Evolutionary conservation across 2,113 vertebrate species (phyloP), one percentile per base, ranked within the genome.

Genomic region (Turdus rufiventris): DNA sequence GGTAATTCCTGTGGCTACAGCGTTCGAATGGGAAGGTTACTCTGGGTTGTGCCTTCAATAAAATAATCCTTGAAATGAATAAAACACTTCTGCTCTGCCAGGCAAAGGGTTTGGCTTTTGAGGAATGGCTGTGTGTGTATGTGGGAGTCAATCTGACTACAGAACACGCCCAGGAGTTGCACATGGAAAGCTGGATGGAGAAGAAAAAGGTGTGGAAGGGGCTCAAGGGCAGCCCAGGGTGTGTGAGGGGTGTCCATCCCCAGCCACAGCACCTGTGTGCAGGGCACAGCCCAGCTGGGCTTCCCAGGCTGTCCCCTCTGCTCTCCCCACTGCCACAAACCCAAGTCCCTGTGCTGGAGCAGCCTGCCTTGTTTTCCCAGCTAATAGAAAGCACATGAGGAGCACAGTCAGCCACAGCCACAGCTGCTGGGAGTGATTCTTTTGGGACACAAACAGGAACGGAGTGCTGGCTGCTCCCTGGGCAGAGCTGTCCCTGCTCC

Each of bases 311-410:
- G 33, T 70, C 28, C 45, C 25, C 47, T 73, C n/a, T n/a, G 31
- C 4, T 0, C 40, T 82, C 81, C 65, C 20, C 58, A 4, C 19
- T 6, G 63, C 79, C 70, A 54, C 60, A 58, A 88, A 56, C 66
- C 68, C 25, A 36, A 58, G 61, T 65, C 72, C 65, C 10, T 2
- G 2, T 20, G 54, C 89, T 81, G 91, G 57, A 89, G 83, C 80
- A 75, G 91, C 93, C 73, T 88, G 61, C 25, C 86, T 79, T 94
- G 91, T 85, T 96, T 92, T 87, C 73, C 82, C 74, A 72, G 93
- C 81, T 96, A 96, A 96, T 89, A 28, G 89, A 79, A 96, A 97
- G 89, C 96, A 95, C 87, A 89, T 95, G 96, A 93, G 89, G 61
- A 91, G 94, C 80, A 12, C 4, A 25, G 84, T 76, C 51, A 78